Percentiles rank a stretch among this genome's conserved stretches.
Evolutionary conservation across 2,113 vertebrate species (phyloP).

Genomic region (Hippocampus barbouri): DNA sequence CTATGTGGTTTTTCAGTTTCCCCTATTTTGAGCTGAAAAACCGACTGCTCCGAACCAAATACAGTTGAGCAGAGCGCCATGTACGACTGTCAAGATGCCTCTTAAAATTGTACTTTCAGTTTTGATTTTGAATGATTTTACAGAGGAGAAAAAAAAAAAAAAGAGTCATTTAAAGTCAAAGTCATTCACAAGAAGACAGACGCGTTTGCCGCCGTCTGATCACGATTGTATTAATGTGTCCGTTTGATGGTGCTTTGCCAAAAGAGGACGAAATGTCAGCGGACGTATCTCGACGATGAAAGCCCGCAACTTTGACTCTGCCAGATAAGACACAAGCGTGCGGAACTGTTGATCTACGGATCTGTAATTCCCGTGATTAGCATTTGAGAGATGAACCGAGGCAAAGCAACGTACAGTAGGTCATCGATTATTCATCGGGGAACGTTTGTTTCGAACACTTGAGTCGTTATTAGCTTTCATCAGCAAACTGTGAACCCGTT

Average conservation of each 20-base stretch:
- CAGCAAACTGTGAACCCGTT: slow-evolving; percentile 10
- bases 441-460: slow-evolving; percentile 21
- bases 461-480: slow-evolving; percentile 22
- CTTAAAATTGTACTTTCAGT: background rate
- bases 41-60: background rate
- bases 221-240: background rate
- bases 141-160: background rate
- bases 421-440: slow-evolving; percentile 33
- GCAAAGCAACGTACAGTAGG: slow-evolving; percentile 5
- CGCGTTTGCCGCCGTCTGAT: background rate
- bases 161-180: background rate
- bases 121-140: background rate
- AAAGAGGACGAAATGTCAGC: background rate
- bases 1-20: background rate
- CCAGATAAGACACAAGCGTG: background rate
- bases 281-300: background rate
- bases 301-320: background rate
- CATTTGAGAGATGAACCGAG: slow-evolving; percentile 6
- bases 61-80: background rate
- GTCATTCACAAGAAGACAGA: background rate
- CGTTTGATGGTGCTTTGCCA: background rate
- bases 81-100: background rate
- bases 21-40: background rate
- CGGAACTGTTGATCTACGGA: no score
- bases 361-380: slow-evolving; percentile 37